These are phyloP conservation scores for Biston stratarius DNA, from an alignment of 2,888 invertebrate species.

Conservation along the genomic window DNA sequence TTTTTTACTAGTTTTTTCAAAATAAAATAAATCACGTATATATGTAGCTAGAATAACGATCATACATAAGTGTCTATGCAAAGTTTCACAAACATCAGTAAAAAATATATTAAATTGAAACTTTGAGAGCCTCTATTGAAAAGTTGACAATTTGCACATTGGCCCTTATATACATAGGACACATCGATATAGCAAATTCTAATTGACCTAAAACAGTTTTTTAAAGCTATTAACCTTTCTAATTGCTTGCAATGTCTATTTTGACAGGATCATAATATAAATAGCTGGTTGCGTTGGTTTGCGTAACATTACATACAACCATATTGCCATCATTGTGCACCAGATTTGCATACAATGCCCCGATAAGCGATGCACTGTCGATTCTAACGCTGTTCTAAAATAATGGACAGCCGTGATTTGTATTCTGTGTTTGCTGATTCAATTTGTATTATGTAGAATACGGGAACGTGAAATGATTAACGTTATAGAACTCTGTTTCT, in stretches of 20 bases:
- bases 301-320: slow-evolving; percentile 64
- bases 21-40: too few relatives aligned
- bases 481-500: not conserved
- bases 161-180: too few relatives aligned
- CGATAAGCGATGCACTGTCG: slow-evolving; percentile 63
- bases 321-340: slow-evolving; percentile 69
- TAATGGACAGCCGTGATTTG: slow-evolving; percentile 42
- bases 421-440: slow-evolving; percentile 36
- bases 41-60: too few relatives aligned
- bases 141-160: too few relatives aligned
- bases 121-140: too few relatives aligned
- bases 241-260: not conserved
- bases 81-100: too few relatives aligned
- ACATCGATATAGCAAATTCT: too few relatives aligned
- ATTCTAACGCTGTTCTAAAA: slow-evolving; percentile 52
- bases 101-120: too few relatives aligned
- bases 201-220: too few relatives aligned
- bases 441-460: slow-evolving; percentile 19
- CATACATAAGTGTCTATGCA: too few relatives aligned
- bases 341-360: slow-evolving; percentile 77
- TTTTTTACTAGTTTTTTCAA: too few relatives aligned
- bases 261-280: not conserved
- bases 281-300: slow-evolving; percentile 59
- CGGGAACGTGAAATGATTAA: not conserved
- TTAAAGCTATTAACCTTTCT: not conserved